phyloP scores from a whole-genome alignment of 1,140 invertebrate genomes.

The Trypoxylus dichotomus region DNA sequence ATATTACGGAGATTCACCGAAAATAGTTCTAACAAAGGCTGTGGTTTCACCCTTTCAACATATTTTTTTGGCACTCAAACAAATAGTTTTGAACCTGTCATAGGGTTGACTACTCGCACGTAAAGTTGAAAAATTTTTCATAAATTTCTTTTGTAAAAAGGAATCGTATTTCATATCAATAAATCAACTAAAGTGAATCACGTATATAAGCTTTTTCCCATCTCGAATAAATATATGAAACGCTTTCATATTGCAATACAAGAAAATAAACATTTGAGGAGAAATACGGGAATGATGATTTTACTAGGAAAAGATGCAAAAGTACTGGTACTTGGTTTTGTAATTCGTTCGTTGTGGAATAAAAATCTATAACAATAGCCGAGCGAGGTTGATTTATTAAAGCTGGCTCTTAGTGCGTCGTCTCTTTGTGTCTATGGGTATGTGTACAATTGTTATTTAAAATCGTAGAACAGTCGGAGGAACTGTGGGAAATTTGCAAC shows the following conservation, averaged over 20 bases:
- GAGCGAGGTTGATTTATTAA: constrained; percentile 15
- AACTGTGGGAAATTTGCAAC: constrained; percentile 5
- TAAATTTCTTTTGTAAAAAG: too few relatives aligned
- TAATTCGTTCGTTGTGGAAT: neutral
- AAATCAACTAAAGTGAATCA: too few relatives aligned
- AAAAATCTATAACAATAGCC: neutral
- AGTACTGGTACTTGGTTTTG: neutral
- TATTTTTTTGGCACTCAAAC: too few relatives aligned
- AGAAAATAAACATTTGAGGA: neutral
- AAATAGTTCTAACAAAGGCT: too few relatives aligned
- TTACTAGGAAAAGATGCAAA: neutral
- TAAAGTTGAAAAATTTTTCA: too few relatives aligned
- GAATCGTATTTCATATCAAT: too few relatives aligned
- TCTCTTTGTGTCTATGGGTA: neutral
- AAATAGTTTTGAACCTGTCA: too few relatives aligned
- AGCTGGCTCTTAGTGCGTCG: neutral
- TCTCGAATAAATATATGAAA: neutral
- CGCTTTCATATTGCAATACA: neutral
- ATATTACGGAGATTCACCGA: too few relatives aligned
- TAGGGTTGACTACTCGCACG: too few relatives aligned
- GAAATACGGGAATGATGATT: neutral
- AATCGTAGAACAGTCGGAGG: neutral
- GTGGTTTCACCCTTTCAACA: too few relatives aligned
- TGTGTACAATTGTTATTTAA: neutral
- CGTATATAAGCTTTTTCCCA: too few relatives aligned